Conservation (phyloP, 2,888 invertebrate species). For the Dioctria linearis region DNA sequence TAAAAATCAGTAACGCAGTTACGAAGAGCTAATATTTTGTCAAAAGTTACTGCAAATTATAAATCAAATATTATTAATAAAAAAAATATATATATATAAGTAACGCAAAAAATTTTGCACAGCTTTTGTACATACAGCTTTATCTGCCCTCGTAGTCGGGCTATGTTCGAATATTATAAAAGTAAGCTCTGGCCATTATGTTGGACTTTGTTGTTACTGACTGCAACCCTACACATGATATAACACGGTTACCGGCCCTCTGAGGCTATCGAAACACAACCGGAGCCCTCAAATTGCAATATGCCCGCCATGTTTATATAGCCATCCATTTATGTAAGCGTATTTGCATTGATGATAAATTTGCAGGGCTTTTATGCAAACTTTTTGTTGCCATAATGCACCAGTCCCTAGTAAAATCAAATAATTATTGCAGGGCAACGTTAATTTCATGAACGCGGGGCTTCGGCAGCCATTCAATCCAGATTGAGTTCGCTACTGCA, state of each 20-base stretch:
- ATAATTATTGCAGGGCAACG: constrained; percentile 44
- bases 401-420: constrained; percentile 42
- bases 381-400: constrained; percentile 45
- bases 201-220: constrained; percentile 15
- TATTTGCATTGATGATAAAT: constrained; percentile 47
- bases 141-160: neutral
- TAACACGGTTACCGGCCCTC: neutral
- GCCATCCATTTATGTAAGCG: constrained; percentile 45
- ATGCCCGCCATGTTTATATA: constrained; percentile 36
- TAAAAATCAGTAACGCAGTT: too few relatives aligned
- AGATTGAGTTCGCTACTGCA: constrained; percentile 44
- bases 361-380: constrained; percentile 38
- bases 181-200: constrained; percentile 16
- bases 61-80: too few relatives aligned
- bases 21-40: too few relatives aligned
- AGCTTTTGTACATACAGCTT: neutral
- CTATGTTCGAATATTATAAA: neutral
- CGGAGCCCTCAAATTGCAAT: constrained; percentile 32
- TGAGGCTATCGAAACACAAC: constrained; percentile 13
- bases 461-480: constrained; percentile 27
- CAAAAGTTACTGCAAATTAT: too few relatives aligned
- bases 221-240: neutral
- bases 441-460: constrained; percentile 35
- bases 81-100: too few relatives aligned
- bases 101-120: too few relatives aligned